Evolutionary conservation across 2,797 vertebrate species (phyloP), one percentile per base, ranked within the genome.

Genomic region (Vireo griseus): DNA sequence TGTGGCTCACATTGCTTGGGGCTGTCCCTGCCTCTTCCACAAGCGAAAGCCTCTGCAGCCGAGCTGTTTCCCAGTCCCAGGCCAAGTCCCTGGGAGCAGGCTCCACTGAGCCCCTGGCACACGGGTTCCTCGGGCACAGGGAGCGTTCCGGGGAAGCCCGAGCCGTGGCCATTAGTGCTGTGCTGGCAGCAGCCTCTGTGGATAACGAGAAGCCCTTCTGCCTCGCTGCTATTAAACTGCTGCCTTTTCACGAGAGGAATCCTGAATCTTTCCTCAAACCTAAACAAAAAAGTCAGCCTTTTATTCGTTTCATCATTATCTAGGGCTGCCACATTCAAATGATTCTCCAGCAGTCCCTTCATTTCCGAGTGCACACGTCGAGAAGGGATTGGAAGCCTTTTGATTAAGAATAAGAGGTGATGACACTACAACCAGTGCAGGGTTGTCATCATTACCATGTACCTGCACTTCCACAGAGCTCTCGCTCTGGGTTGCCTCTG

Each of bases 291-390:
- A 96, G 96, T 92, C 92, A 96, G 95, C 92, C 97, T 96, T 96
- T 96, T 96, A 96, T 97, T 97, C 97, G 95, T 97, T 97, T 97
- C 97, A 97, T 97, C 97, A 97, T 97, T 97, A 97, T 97, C 97
- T 96, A 97, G 97, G 97, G 96, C 97, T 97, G 96, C 95, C 95
- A 96, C 97, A 97, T 97, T 97, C 97, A 97, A 97, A 97, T 97
- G 96, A 97, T 97, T 94, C 95, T 96, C 94, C 78, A 94, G 97
- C 96, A 96, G 94, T 96, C 96, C 97, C 96, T 96, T 97, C 97
- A 97, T 97, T 97, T 97, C 95, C 47, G 77, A 96, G 97, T 97
- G 94, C 96, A 93, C 94, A 97, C 65, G 92, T 97, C 10, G 94
- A 96, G 97, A 97, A 97, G 93, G 96, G 95, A 97, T 97, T 95